These are phyloP conservation scores for Mesoligia furuncula DNA, from an alignment of 2,888 invertebrate species.

Conservation along the genomic window DNA sequence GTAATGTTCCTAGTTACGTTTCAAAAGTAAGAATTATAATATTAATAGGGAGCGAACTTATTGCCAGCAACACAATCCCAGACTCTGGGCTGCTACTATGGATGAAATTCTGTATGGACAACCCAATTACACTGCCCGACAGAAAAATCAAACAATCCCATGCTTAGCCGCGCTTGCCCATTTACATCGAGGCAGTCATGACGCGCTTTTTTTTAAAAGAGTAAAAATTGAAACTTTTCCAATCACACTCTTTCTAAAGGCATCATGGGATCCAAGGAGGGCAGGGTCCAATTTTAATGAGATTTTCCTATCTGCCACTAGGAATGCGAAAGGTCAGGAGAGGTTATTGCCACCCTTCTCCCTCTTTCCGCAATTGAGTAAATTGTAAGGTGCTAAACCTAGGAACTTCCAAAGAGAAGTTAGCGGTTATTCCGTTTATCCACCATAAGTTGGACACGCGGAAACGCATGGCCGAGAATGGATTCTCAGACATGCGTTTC, in stretches of 20 bases:
- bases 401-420: too few relatives aligned
- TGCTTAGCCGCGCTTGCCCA: too few relatives aligned
- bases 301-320: not conserved
- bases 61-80: not conserved
- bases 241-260: too few relatives aligned
- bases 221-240: too few relatives aligned
- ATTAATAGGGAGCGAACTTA: not conserved
- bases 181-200: too few relatives aligned
- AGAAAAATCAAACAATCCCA: not conserved
- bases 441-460: too few relatives aligned
- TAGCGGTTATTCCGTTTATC: too few relatives aligned
- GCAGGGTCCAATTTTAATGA: not conserved
- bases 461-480: too few relatives aligned
- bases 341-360: not conserved
- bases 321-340: not conserved
- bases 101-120: not conserved
- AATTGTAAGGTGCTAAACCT: not conserved
- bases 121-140: not conserved
- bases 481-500: too few relatives aligned
- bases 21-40: not conserved
- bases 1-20: not conserved
- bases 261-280: not conserved
- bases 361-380: not conserved
- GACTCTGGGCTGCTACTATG: not conserved
- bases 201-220: too few relatives aligned